phyloP scores from a whole-genome alignment of 1,140 invertebrate genomes.

The Musca domestica region DNA sequence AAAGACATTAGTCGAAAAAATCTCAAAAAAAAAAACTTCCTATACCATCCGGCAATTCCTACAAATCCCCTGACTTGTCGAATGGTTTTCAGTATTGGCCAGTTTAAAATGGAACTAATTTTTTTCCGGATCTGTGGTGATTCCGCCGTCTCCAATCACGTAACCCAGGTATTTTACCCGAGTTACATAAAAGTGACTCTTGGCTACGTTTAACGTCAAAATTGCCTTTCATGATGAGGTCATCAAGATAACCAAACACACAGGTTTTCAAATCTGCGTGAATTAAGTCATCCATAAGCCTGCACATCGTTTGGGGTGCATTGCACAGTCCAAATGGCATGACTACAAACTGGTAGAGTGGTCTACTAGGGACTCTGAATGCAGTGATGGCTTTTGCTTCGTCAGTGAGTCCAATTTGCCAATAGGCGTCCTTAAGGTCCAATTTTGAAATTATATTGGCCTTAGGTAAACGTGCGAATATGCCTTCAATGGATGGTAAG shows the following conservation, averaged over 20 bases:
- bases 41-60: constrained; percentile 26
- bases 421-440: too few relatives aligned
- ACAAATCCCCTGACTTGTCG: too few relatives aligned
- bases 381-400: constrained; percentile 50
- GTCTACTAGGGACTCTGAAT: constrained; percentile 53
- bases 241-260: constrained; percentile 42
- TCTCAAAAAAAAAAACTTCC: constrained; percentile 29
- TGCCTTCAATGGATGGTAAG: constrained; percentile 31
- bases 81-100: constrained; percentile 26
- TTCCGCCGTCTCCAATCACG: constrained; percentile 30
- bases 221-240: constrained; percentile 40
- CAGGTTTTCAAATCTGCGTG: constrained; percentile 2
- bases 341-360: constrained; percentile 55
- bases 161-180: too few relatives aligned
- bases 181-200: constrained; percentile 53
- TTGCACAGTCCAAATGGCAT: too few relatives aligned
- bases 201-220: constrained; percentile 55
- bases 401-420: constrained; percentile 43
- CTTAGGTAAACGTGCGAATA: constrained; percentile 28
- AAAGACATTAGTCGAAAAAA: constrained; percentile 17
- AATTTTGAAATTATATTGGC: too few relatives aligned
- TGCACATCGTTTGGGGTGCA: constrained; percentile 25
- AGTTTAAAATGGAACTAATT: constrained; percentile 30
- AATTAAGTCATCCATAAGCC: constrained; percentile 29
- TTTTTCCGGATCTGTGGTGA: constrained; percentile 29